Percentiles rank a stretch among this genome's conserved stretches.
Conservation (phyloP, 2,113 vertebrate species). For the Sphyrna mokarran region DNA sequence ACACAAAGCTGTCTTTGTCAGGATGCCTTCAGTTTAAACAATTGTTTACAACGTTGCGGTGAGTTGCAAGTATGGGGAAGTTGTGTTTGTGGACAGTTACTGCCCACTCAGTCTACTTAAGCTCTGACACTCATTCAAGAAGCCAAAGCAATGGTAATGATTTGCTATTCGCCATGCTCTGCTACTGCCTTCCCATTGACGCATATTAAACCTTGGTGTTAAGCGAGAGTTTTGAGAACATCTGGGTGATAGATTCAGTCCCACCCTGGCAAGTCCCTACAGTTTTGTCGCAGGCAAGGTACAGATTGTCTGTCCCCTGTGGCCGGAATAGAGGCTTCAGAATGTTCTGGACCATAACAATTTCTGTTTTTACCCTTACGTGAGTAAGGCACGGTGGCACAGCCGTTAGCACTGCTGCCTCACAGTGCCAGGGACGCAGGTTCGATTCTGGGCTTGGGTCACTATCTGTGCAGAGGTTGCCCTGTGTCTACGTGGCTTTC, state of each 20-base stretch:
- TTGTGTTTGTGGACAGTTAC: neutral
- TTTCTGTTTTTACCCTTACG: neutral
- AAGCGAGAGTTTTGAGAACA: neutral
- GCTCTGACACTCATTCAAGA: neutral
- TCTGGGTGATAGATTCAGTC: neutral
- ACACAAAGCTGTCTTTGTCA: neutral
- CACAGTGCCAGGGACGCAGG: too few relatives aligned
- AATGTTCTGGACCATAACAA: neutral
- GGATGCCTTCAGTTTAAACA: neutral
- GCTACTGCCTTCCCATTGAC: neutral
- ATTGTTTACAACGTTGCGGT: neutral
- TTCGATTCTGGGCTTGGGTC: too few relatives aligned
- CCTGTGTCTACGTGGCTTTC: too few relatives aligned
- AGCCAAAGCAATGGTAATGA: neutral
- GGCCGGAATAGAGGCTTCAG: neutral
- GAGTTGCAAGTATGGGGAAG: neutral
- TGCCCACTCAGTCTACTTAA: neutral
- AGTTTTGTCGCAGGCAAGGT: neutral
- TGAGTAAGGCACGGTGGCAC: too few relatives aligned
- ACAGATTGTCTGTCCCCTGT: neutral
- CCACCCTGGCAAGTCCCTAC: neutral
- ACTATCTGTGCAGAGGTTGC: too few relatives aligned
- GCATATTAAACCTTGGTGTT: neutral
- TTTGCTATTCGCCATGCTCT: neutral
- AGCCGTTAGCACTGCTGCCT: too few relatives aligned